A percentile compares a stretch with the other conserved stretches of the same genome.
Conservation (phyloP, 2,113 vertebrate genomes). For the Petroica traversi region DNA sequence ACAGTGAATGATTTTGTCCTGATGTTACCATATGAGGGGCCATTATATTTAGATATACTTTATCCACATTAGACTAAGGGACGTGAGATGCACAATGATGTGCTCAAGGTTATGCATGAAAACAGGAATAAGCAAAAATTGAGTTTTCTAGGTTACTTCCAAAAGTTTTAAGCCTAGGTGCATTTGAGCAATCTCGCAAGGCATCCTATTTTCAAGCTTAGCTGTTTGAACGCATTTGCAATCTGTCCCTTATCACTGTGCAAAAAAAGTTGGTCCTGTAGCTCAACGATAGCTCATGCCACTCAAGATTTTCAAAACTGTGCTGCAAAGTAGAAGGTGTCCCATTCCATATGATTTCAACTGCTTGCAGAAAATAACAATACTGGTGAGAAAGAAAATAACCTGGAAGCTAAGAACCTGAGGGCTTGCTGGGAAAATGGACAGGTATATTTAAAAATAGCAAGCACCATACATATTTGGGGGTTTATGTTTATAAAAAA, state of each 20-base stretch:
- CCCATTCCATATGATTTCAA: neutral
- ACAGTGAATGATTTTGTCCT: neutral
- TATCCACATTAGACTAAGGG: neutral
- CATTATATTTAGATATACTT: neutral
- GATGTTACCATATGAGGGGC: accelerated
- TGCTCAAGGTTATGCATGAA: neutral
- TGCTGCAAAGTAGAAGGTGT: neutral
- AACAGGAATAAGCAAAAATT: neutral
- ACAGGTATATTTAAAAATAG: neutral
- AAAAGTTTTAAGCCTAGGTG: neutral
- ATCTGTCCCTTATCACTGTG: neutral
- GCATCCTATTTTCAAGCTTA: neutral
- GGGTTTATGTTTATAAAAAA: neutral
- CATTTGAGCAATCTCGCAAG: neutral
- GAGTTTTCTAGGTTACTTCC: neutral
- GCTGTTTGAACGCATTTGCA: neutral
- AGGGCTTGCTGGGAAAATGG: neutral
- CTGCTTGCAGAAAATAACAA: neutral
- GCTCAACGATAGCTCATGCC: neutral
- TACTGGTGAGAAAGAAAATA: neutral
- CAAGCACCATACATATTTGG: neutral
- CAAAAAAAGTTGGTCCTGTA: neutral
- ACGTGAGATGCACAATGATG: accelerated
- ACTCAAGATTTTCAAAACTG: neutral
- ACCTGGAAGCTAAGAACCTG: neutral